Evolutionary conservation across 2,888 invertebrate genomes (phyloP).

Genomic region (Eupithecia insigniata): DNA sequence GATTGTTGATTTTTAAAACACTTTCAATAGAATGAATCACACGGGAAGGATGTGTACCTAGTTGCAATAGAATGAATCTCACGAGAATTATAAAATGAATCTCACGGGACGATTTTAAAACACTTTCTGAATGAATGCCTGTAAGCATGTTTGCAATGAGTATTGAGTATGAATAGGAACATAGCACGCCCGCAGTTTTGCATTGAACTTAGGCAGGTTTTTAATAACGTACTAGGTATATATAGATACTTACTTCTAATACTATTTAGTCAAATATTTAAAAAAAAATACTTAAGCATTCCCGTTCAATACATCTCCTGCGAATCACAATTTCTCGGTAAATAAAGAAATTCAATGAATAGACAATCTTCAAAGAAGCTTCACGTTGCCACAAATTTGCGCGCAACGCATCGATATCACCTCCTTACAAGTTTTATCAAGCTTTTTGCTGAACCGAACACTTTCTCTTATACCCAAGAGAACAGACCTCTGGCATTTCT

Average conservation of each 20-base stretch:
- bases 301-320: background rate
- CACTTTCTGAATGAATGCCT: too few relatives aligned
- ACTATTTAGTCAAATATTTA: background rate
- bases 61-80: too few relatives aligned
- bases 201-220: too few relatives aligned
- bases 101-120: too few relatives aligned
- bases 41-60: too few relatives aligned
- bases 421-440: conserved; percentile 57
- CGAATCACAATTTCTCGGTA: conserved; percentile 9
- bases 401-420: conserved; percentile 53
- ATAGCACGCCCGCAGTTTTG: too few relatives aligned
- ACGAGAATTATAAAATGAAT: too few relatives aligned
- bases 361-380: conserved; percentile 29
- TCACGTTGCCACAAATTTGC: conserved; percentile 38
- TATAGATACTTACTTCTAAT: too few relatives aligned
- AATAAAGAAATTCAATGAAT: conserved; percentile 40
- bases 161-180: too few relatives aligned
- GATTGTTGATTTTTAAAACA: background rate
- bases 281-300: background rate
- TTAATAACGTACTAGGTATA: too few relatives aligned
- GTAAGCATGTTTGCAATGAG: too few relatives aligned
- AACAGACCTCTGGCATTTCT: conserved; percentile 71
- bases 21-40: background rate
- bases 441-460: conserved; percentile 54
- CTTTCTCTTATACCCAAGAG: conserved; percentile 65